Evolutionary conservation across 1,140 invertebrate genomes (phyloP).

Genomic region (Chrysomallon squamiferum): DNA sequence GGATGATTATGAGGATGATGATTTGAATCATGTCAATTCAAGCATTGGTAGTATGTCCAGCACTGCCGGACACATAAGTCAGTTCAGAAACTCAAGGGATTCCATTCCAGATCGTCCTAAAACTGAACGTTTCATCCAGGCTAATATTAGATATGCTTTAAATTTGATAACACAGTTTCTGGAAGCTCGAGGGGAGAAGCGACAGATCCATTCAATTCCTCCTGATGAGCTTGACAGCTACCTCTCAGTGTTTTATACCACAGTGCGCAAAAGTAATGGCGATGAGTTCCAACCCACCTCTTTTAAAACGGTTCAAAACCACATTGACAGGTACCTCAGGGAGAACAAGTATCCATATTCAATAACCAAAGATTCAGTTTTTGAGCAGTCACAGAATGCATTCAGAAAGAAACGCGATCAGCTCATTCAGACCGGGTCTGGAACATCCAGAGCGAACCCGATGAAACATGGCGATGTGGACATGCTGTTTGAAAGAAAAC

Average conservation of each 20-base stretch:
- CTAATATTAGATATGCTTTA: neutral
- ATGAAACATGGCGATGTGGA: neutral
- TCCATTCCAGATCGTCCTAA: too few relatives aligned
- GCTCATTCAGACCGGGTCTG: too few relatives aligned
- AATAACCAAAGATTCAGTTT: neutral
- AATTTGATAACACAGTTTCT: neutral
- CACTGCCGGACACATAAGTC: too few relatives aligned
- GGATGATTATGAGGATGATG: too few relatives aligned
- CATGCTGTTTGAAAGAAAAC: neutral
- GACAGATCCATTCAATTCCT: neutral
- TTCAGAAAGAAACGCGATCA: neutral
- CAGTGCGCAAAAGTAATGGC: neutral
- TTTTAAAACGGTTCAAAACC: neutral
- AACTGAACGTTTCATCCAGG: too few relatives aligned
- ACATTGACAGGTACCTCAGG: neutral
- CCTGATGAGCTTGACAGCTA: neutral
- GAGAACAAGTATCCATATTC: slow-evolving; percentile 1
- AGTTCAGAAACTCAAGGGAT: too few relatives aligned
- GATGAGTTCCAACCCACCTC: neutral
- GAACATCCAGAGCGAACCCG: neutral
- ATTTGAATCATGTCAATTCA: too few relatives aligned
- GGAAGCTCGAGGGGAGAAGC: neutral
- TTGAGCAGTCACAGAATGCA: neutral
- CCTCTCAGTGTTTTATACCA: neutral
- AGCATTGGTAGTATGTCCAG: too few relatives aligned